A percentile compares a stretch with the other conserved stretches of the same genome.
Conservation (phyloP, 2,797 vertebrate genomes). For the Spatula clypeata region DNA sequence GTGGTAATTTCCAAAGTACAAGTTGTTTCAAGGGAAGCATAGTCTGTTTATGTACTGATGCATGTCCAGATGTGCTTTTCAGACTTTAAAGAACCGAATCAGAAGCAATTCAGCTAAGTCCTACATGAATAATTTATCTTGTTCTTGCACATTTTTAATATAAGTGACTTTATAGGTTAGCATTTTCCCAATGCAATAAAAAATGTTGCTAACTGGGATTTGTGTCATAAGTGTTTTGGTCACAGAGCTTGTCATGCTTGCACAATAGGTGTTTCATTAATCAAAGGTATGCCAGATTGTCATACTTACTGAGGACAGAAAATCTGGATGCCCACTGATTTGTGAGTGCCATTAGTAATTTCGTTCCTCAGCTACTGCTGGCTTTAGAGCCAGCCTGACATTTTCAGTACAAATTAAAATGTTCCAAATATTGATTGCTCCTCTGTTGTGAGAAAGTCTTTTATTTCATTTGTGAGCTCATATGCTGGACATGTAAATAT, state of each 20-base stretch:
- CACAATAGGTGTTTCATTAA: constrained; percentile 13
- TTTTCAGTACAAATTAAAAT: constrained; percentile 7
- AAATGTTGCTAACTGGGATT: constrained; percentile 11
- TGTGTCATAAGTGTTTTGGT: constrained; percentile 10
- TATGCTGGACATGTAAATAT: background rate
- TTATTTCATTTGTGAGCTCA: constrained; percentile 36
- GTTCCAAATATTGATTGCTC: background rate
- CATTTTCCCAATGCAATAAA: constrained; percentile 21
- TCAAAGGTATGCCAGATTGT: constrained; percentile 4
- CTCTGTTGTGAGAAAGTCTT: background rate
- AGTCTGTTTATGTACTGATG: constrained; percentile 43
- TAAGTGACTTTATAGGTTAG: background rate
- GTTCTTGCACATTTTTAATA: constrained; percentile 17
- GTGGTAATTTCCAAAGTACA: constrained; percentile 56
- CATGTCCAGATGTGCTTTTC: constrained; percentile 49
- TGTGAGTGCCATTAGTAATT: background rate
- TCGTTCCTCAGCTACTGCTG: background rate
- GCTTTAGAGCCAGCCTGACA: background rate
- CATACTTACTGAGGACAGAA: background rate
- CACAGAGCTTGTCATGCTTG: background rate
- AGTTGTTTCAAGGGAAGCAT: constrained; percentile 38
- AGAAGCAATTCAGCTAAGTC: constrained; percentile 64
- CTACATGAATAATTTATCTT: constrained; percentile 60
- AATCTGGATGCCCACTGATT: background rate
- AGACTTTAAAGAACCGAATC: constrained; percentile 47